Conservation (phyloP, 2,797 vertebrate species). For the Silurus aristotelis region DNA sequence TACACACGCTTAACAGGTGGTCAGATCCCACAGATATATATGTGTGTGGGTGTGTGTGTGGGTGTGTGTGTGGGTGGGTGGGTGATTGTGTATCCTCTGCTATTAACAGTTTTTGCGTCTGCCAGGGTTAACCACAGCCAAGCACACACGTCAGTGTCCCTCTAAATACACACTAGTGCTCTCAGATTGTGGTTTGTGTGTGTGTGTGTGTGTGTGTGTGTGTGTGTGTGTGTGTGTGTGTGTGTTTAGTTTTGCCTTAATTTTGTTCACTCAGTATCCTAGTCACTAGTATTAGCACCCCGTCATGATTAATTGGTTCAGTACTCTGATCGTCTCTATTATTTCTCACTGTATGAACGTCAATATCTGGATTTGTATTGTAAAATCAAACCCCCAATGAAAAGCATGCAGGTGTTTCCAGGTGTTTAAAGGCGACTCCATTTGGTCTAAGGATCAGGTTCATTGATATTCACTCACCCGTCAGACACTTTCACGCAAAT, state of each 20-base stretch:
- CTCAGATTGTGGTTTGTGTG: neutral
- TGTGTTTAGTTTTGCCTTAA: neutral
- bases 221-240: constrained; percentile 5
- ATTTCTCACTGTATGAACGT: neutral
- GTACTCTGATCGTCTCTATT: neutral
- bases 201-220: constrained; percentile 7
- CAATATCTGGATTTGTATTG: neutral
- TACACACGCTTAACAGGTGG: constrained; percentile 65
- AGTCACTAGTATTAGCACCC: neutral
- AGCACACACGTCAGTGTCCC: neutral
- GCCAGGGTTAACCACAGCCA: constrained; percentile 44
- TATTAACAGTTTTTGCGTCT: constrained; percentile 59
- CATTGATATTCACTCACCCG: neutral
- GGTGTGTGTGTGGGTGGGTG: constrained; percentile 39
- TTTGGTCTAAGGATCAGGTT: neutral
- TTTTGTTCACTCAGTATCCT: neutral
- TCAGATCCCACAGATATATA: constrained; percentile 62
- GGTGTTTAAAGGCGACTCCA: neutral
- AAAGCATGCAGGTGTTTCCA: neutral
- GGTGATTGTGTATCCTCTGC: constrained; percentile 32
- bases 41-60: constrained; percentile 39
- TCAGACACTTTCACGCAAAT: too few species aligned
- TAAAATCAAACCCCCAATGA: too few species aligned
- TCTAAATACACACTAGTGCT: constrained; percentile 23
- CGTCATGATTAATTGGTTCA: too few species aligned